These are phyloP conservation scores for Heliconius congener DNA, from an alignment of 1,140 invertebrate genomes.

Conservation along the genomic window DNA sequence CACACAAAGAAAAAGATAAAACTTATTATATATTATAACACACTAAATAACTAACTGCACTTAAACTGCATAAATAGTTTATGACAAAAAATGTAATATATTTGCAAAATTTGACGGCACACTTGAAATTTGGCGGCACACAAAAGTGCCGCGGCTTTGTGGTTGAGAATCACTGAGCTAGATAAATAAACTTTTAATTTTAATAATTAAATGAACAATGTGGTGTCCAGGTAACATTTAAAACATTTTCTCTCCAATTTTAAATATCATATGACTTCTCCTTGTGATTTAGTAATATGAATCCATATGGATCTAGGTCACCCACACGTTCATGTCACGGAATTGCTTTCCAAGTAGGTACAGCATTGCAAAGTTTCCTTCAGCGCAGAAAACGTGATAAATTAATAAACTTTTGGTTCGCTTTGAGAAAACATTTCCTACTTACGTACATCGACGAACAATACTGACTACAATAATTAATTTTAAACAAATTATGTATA, in stretches of 20 bases:
- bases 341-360: constrained; percentile 24
- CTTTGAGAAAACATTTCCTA: constrained; percentile 28
- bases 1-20: too few relatives aligned
- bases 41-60: too few relatives aligned
- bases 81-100: too few relatives aligned
- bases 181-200: too few relatives aligned
- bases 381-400: constrained; percentile 32
- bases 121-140: too few relatives aligned
- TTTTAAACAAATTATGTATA: neutral
- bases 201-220: too few relatives aligned
- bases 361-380: constrained; percentile 31
- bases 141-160: too few relatives aligned
- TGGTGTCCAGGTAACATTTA: too few relatives aligned
- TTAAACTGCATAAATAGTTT: too few relatives aligned
- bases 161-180: too few relatives aligned
- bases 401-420: constrained; percentile 38
- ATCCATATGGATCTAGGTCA: constrained; percentile 20
- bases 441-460: constrained; percentile 11
- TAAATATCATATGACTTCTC: neutral
- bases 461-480: constrained; percentile 5
- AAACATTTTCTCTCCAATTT: neutral
- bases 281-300: neutral
- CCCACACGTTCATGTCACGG: constrained; percentile 28
- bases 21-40: too few relatives aligned
- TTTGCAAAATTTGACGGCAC: too few relatives aligned